Percentiles rank a stretch among this genome's conserved stretches.
Conservation (phyloP, 1,140 invertebrate species). For the Drosophila sucinea region DNA sequence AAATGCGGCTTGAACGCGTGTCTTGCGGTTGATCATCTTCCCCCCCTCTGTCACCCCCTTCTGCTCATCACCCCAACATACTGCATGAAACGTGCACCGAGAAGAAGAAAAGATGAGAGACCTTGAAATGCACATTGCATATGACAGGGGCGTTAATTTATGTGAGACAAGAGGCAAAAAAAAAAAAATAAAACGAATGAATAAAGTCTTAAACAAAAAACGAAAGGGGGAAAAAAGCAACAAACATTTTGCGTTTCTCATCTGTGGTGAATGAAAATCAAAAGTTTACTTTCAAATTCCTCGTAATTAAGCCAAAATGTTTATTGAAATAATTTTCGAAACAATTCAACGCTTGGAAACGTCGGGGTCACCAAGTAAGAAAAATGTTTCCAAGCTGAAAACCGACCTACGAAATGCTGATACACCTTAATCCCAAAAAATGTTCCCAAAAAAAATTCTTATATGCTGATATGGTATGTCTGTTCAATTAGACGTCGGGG, state of each 20-base stretch:
- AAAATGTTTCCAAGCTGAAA: too few species aligned
- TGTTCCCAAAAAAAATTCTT: too few species aligned
- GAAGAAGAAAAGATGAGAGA: constrained; percentile 48
- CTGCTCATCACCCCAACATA: background rate
- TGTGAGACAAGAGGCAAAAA: constrained; percentile 49
- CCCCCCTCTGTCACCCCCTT: background rate
- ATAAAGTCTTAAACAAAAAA: constrained; percentile 16
- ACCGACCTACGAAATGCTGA: too few species aligned
- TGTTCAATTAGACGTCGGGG: too few species aligned
- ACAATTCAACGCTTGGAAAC: too few species aligned
- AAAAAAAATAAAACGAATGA: background rate
- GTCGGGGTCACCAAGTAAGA: too few species aligned
- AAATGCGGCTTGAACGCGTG: constrained; percentile 45
- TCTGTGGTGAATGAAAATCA: background rate
- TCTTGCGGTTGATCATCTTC: constrained; percentile 50
- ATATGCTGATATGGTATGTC: too few species aligned
- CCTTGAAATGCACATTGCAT: constrained; percentile 69
- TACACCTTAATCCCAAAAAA: too few species aligned
- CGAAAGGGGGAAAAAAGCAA: background rate
- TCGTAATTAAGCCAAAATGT: too few species aligned
- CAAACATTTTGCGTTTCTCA: background rate
- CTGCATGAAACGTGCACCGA: constrained; percentile 8
- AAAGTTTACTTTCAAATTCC: background rate
- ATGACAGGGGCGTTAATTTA: constrained; percentile 80
- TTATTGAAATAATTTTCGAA: too few species aligned